phyloP scores from a whole-genome alignment of 2,888 invertebrate genomes.

The Celastrina argiolus region DNA sequence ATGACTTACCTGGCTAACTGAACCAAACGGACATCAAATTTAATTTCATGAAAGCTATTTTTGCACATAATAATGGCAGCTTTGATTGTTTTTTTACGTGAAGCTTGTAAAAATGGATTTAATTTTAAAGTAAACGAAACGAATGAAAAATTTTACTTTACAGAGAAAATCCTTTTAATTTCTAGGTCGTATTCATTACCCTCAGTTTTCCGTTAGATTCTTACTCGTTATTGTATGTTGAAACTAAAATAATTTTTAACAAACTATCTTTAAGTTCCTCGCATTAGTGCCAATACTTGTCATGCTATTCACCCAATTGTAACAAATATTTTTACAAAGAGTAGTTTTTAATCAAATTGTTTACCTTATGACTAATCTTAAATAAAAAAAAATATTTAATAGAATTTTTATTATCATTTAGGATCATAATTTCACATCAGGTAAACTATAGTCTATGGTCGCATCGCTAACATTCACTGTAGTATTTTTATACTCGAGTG shows the following conservation, averaged over 20 bases:
- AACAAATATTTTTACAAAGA: not conserved
- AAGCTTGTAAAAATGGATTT: not conserved
- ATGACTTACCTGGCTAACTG: too few relatives aligned
- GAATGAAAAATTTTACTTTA: not conserved
- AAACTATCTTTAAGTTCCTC: not conserved
- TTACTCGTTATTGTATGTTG: not conserved
- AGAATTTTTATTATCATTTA: too few relatives aligned
- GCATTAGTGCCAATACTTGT: not conserved
- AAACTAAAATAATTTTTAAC: not conserved
- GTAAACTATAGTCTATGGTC: conserved; percentile 60
- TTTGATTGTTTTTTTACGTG: too few relatives aligned
- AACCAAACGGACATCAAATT: too few relatives aligned
- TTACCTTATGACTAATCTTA: too few relatives aligned
- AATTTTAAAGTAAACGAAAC: not conserved
- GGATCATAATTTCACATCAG: conserved; percentile 45
- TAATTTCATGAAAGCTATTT: too few relatives aligned
- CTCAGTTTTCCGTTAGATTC: not conserved
- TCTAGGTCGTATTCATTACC: not conserved
- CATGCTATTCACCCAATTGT: not conserved
- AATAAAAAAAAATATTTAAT: too few relatives aligned
- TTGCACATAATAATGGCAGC: too few relatives aligned
- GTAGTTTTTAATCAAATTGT: too few relatives aligned
- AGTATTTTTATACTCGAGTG: conserved; percentile 64
- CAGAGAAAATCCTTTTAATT: not conserved
- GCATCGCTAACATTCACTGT: conserved; percentile 41